phyloP scores from a whole-genome alignment of 2,113 vertebrate species.

The human (Homo sapiens) region GRCh38 chr5:146385501-146386000 shows the following conservation, averaged over 20 bases:
- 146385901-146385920: not conserved
- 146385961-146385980: not conserved
- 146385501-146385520: not conserved
- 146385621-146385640: not conserved
- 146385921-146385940: not conserved
- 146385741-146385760: not conserved
- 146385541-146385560: not conserved
- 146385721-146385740: not conserved
- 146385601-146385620: not conserved
- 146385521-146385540: not conserved
- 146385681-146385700: not conserved
- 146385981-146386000: not conserved
- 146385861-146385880: not conserved
- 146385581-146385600: not conserved
- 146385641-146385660: not conserved
- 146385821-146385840: not conserved
- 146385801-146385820: not conserved
- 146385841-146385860: not conserved
- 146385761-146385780: not conserved
- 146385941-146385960: not conserved
- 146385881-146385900: not conserved
- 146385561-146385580: not conserved
- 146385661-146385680: not conserved
- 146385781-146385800: not conserved
- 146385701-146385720: not conserved